These are phyloP conservation scores for Dolichotis patagonum DNA, from an alignment of 2,113 vertebrate genomes.

Conservation along the genomic window DNA sequence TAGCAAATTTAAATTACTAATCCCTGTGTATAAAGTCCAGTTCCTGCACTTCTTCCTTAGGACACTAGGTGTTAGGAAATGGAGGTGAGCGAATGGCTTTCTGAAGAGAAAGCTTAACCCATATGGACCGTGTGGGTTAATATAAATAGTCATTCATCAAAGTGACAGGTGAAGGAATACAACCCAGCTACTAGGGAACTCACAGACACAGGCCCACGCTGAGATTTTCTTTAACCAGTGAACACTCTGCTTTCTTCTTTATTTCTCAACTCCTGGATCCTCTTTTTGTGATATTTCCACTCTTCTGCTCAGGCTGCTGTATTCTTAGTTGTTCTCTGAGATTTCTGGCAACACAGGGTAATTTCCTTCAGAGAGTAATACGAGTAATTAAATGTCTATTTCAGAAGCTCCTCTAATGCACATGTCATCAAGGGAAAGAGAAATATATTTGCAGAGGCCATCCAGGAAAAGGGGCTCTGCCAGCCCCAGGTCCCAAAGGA, in stretches of 20 bases:
- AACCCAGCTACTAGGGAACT: not conserved
- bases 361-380: slow-evolving; percentile 11
- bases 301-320: not conserved
- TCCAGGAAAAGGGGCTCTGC: not conserved
- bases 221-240: not conserved
- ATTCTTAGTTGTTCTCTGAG: not conserved
- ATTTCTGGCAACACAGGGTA: not conserved
- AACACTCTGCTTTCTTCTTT: not conserved
- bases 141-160: not conserved
- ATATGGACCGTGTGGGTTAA: not conserved
- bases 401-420: slow-evolving; percentile 21
- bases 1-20: not conserved
- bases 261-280: not conserved
- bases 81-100: not conserved
- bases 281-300: not conserved
- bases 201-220: not conserved
- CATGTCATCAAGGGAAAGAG: not conserved
- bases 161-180: not conserved
- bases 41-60: not conserved
- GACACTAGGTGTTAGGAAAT: not conserved
- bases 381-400: slow-evolving; percentile 4
- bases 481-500: not conserved
- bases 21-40: not conserved
- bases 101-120: not conserved
- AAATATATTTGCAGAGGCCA: not conserved